Evolutionary conservation across 2,113 vertebrate species (phyloP).

Genomic region (Scolopax mira): DNA sequence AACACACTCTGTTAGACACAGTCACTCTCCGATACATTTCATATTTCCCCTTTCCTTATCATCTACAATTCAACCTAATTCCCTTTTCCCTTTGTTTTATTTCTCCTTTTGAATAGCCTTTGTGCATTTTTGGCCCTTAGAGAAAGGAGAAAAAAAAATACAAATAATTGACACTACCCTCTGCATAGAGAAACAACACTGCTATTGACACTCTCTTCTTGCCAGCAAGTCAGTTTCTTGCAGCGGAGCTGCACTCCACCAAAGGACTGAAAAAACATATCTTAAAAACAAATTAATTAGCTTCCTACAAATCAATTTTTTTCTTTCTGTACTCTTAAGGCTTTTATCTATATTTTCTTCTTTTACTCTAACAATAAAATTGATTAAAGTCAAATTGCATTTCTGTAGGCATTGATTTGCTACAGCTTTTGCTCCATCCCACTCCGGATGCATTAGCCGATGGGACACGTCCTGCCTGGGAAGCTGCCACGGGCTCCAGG

Average conservation of each 20-base stretch:
- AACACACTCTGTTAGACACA: background rate
- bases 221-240: background rate
- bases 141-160: background rate
- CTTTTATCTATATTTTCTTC: background rate
- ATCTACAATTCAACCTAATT: background rate
- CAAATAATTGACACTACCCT: background rate
- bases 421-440: background rate
- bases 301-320: background rate
- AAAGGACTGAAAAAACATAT: background rate
- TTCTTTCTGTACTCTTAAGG: background rate
- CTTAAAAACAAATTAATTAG: background rate
- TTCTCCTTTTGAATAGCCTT: background rate
- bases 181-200: background rate
- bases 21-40: background rate
- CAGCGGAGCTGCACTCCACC: too few species aligned
- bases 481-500: background rate
- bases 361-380: background rate
- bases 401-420: constrained; percentile 23
- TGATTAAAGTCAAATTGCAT: constrained; percentile 8
- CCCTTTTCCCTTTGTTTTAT: background rate
- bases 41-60: background rate
- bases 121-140: background rate
- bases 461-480: background rate
- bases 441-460: background rate
- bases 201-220: background rate